Evolutionary conservation across 64 coral and sea anemone species (phyloP).

Genomic region (Dendronephthya gigantea): DNA sequence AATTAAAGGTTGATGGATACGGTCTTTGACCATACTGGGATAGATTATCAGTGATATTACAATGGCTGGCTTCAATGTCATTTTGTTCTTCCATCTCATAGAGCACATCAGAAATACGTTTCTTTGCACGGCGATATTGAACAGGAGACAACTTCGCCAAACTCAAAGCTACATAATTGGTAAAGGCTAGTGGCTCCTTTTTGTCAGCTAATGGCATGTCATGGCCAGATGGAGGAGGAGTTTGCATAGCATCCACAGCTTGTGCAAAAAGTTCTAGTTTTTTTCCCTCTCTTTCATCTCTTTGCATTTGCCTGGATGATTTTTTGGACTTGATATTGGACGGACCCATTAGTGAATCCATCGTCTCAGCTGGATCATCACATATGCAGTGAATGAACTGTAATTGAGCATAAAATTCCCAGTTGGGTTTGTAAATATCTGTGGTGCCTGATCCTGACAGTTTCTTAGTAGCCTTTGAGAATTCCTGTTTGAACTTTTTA

Average conservation of each 20-base stretch:
- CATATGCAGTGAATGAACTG: constrained; percentile 18
- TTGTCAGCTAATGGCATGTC: neutral
- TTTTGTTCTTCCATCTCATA: constrained; percentile 21
- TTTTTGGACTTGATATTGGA: neutral
- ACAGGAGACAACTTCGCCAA: constrained; percentile 12
- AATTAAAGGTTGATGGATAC: no score
- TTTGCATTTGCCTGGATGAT: neutral
- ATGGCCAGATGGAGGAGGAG: neutral
- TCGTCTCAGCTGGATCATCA: constrained; percentile 3
- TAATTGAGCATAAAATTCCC: constrained; percentile 37
- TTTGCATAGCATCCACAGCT: constrained; percentile 12
- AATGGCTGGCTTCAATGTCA: neutral
- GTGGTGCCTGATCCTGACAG: constrained; percentile 31
- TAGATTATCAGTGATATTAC: no score
- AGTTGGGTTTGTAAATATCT: constrained; percentile 24
- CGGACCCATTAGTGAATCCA: neutral
- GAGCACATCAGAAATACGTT: constrained; percentile 17
- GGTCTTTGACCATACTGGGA: no score
- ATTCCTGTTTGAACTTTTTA: constrained; percentile 16
- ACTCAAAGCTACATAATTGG: constrained; percentile 9
- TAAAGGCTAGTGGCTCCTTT: neutral
- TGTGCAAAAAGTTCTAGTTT: constrained; percentile 9
- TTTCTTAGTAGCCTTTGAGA: constrained; percentile 1
- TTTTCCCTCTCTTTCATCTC: constrained; percentile 19
- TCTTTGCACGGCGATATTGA: constrained; percentile 11